Base-by-base conservation (phyloP, 2,888 invertebrate genomes). In the Caenorhabditis japonica region DNA sequence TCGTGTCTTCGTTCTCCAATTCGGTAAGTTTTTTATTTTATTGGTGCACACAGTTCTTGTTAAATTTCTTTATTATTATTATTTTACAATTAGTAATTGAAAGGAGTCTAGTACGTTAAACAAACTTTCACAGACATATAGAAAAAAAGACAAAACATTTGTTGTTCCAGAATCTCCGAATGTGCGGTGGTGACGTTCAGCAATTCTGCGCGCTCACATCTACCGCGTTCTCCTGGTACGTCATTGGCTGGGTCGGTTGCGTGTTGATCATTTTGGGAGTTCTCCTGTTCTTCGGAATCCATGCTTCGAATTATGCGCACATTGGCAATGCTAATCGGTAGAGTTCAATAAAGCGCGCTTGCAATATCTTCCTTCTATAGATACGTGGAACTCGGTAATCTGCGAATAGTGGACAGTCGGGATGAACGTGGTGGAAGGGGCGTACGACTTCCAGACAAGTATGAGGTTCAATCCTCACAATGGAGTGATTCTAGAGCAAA, bases 241-340 rank as follows among this genome's bases (percentile, higher is more conserved):
- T 78, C 34, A 76, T 78, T 25, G 78, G 78, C 47, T 79, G 76
- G 79, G 79, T 76, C 25, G 81, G 81, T 21, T 76, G 69, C 19
- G 73, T 58, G 13, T 60, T 81, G 8, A 75, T 81, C 15, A 75
- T 82, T 27, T 47, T 85, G 1, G 87, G 87, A 3, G 71, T 88
- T 90, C 88, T 94, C 19, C 94, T 96, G 88, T 96, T 95, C 88
- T 89, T 96, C 82, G 95, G 95, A 93, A 95, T 95, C 88, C 90
- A 96, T 64, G 92, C 95, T 0, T 95, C 96, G 0, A 96, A 96
- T 88, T 96, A 95, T 88, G 95, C 95, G 8, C 95, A 95, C 86
- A 95, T 96, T 83, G 91, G 94, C 66, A 95, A 95, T 85, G 94
- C 95, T 87, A 94, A 94, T 87, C 94, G 95, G 88, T 94, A 19